Percentiles rank a stretch among this genome's conserved stretches.
phyloP scores from a whole-genome alignment of 2,113 vertebrate species.

The Scartelaos histophorus region DNA sequence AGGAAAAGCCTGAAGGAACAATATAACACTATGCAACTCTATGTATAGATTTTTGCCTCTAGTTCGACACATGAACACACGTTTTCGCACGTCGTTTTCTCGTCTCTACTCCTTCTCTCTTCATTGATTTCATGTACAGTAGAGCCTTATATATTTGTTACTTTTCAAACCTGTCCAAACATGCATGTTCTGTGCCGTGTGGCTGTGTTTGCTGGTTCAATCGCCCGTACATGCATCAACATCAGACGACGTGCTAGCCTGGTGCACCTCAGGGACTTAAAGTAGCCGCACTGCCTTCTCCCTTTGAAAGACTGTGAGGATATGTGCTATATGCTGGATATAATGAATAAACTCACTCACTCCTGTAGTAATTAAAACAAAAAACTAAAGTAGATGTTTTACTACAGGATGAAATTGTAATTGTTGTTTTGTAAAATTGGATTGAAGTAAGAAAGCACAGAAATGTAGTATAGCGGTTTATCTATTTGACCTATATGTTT shows the following conservation, averaged over 20 bases:
- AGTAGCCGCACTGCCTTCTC: slow-evolving; percentile 25
- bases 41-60: not conserved
- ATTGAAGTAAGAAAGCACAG: too few species aligned
- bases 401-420: too few species aligned
- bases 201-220: not conserved
- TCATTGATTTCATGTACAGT: not conserved
- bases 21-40: too few species aligned
- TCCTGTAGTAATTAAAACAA: not conserved
- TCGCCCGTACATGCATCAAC: not conserved
- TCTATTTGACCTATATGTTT: too few species aligned
- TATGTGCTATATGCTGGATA: slow-evolving; percentile 22
- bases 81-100: too few species aligned
- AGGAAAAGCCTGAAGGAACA: not conserved
- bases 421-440: too few species aligned
- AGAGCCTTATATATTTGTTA: not conserved
- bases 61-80: too few species aligned
- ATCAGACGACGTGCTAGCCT: not conserved
- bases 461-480: too few species aligned
- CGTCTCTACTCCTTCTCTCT: not conserved
- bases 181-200: not conserved
- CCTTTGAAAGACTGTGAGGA: slow-evolving; percentile 10
- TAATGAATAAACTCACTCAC: not conserved
- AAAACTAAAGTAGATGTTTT: too few species aligned
- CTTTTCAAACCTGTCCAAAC: not conserved
- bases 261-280: not conserved